Base-by-base conservation (phyloP, 2,113 vertebrate genomes). In the Ahaetulla prasina region DNA sequence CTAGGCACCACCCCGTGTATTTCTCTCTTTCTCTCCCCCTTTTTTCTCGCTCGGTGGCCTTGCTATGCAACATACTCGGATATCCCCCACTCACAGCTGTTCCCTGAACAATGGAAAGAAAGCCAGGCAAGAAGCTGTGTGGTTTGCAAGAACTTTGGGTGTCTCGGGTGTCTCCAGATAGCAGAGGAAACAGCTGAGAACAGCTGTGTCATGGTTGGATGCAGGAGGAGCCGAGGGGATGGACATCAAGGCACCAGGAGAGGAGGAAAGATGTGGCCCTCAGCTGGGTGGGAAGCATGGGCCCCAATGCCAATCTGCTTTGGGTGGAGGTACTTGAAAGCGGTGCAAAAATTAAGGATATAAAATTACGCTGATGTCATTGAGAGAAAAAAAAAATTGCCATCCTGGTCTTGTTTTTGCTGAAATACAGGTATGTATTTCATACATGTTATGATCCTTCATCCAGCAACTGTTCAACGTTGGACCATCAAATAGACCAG, bases 101-200 rank as follows among this genome's bases (percentile, higher is more conserved):
- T 87, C 96, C 68, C 91, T 1, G 22, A 12, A n/a, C 55, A 86
- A 50, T 50, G 47, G 47, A 23, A 89, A 85, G 0, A 88, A 0
- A 10, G 27, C 3, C 47, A 4, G 57, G 49, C 25, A 85, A 43
- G 20, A n/a, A 1, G 14, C 23, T 74, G 88, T 22, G 30, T 12
- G n/a, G 30, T 57, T 53, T 0, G 4, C 52, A 92, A 85, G 68
- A 57, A 92, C 9, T 0, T 68, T 20, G 49, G 49, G 90, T 91
- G 95, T 89, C 92, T 93, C 93, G 87, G 92, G 12, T 90, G 80
- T 85, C 94, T 93, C 88, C 0, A 45, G 85, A 14, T 0, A 1
- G 49, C 85, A 2, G 35, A 0, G 3, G 85, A 93, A 94, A 94
- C 96, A 96, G 96, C 96, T 97, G 96, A 94, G 94, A 95, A 94